Conservation (phyloP, 2,113 vertebrate species). For the Plotosus lineatus region DNA sequence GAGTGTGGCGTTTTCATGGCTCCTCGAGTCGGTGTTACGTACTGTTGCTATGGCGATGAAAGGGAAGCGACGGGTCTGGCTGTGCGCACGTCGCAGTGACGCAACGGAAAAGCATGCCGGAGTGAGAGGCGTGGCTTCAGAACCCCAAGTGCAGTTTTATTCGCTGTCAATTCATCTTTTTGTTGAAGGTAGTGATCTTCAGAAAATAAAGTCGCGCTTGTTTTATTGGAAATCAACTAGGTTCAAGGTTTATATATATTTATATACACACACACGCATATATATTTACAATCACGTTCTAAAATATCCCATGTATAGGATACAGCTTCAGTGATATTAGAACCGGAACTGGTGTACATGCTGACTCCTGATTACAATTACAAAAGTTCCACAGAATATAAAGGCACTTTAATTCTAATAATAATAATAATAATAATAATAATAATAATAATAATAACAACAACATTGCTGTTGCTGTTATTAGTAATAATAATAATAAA, state of each 20-base stretch:
- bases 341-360: not conserved
- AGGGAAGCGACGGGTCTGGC: not conserved
- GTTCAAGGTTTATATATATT: no score
- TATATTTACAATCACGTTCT: no score
- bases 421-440: no score
- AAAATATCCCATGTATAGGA: no score
- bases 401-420: no score
- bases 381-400: not conserved
- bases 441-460: no score
- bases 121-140: conserved; percentile 12
- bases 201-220: not conserved
- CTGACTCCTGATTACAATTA: not conserved
- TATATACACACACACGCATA: no score
- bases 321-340: not conserved
- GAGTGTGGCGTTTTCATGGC: not conserved
- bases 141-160: not conserved
- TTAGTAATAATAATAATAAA: no score
- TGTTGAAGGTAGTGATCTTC: not conserved
- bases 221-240: not conserved
- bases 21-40: not conserved
- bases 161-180: not conserved
- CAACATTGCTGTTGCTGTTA: no score
- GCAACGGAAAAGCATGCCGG: not conserved
- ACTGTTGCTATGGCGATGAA: conserved; percentile 61
- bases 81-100: conserved; percentile 50